Base-by-base conservation (phyloP, 2,888 invertebrate species). In the Dolichomitus sp. region DNA sequence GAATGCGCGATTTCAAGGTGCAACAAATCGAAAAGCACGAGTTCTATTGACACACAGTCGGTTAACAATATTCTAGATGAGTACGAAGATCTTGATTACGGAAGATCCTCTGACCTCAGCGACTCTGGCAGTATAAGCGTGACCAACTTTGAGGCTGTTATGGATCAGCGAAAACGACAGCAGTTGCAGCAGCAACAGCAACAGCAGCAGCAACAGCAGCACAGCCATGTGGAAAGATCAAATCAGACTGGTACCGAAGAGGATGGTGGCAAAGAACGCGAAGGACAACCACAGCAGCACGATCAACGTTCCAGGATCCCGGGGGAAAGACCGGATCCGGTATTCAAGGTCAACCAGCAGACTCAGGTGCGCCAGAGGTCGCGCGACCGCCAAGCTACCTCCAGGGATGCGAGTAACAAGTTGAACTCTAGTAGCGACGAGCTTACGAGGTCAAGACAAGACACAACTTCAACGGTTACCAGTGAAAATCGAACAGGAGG, bases 61-160 rank as follows among this genome's bases (percentile, higher is more conserved):
- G 90, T 92, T 12, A 92, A 92, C 84, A 92, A 92, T 50, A 92
- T 92, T 27, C 86, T 92, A 33, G 92, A 92, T 82, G 91, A 92
- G 84, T 92, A 89, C 85, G 92, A 92, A 83, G 92, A 92, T 76
- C 85, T 91, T 4, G 90, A 91, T 72, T 90, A 87, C 76, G 76
- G 90, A 6, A 86, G 87, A 17, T 90, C 91, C 1, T 90, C 92
- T n/a, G 91, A 91, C 27, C 78, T 90, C 12, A 91, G 91, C 69
- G 91, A 91, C 74, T 88, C 90, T 1, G 91, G 89, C 0, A 91
- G 89, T 70, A 88, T 91, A 73, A 88, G 81, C 73, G 88, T 90
- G 72, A 87, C 86, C 0, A 92, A 92, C 84, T 91, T 89, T 79
- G 90, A 91, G 72, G 88, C 88, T 0, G 85, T 89, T 54, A 88